Conservation (phyloP, 2,888 invertebrate genomes). For the Cancer borealis region DNA sequence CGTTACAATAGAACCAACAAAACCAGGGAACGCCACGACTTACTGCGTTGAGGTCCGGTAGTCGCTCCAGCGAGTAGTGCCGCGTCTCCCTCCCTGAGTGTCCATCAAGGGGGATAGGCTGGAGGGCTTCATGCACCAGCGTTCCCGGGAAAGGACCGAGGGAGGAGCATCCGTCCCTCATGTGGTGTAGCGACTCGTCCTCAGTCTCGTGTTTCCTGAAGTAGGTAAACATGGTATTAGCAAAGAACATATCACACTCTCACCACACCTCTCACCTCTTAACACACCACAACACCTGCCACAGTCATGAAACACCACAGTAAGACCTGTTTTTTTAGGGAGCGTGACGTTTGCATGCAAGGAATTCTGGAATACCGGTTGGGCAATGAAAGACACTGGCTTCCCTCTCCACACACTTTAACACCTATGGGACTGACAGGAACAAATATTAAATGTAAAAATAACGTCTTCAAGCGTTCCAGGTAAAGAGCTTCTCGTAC, state of each 20-base stretch:
- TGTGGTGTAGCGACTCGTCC: slow-evolving; percentile 14
- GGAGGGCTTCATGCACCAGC: slow-evolving; percentile 56
- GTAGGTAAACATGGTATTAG: background rate
- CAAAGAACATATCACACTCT: background rate
- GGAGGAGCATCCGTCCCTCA: slow-evolving; percentile 31
- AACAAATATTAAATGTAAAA: too few species aligned
- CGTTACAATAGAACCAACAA: background rate
- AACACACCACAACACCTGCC: too few species aligned
- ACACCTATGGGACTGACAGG: too few species aligned
- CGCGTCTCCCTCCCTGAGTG: background rate
- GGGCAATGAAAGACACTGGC: too few species aligned
- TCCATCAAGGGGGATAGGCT: slow-evolving; percentile 12
- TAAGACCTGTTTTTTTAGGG: too few species aligned
- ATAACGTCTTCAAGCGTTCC: too few species aligned
- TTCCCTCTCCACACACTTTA: too few species aligned
- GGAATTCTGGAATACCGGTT: too few species aligned
- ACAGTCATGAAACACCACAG: too few species aligned
- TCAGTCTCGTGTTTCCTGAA: slow-evolving; percentile 53
- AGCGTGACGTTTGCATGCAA: too few species aligned
- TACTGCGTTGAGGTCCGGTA: slow-evolving; percentile 54
- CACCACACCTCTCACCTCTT: background rate
- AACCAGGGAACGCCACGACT: background rate
- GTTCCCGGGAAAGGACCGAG: slow-evolving; percentile 59
- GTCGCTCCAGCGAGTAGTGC: slow-evolving; percentile 58
- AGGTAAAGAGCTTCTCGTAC: too few species aligned